These are phyloP conservation scores for Aspiorhynchus laticeps DNA, from an alignment of 2,113 vertebrate genomes.

Conservation along the genomic window DNA sequence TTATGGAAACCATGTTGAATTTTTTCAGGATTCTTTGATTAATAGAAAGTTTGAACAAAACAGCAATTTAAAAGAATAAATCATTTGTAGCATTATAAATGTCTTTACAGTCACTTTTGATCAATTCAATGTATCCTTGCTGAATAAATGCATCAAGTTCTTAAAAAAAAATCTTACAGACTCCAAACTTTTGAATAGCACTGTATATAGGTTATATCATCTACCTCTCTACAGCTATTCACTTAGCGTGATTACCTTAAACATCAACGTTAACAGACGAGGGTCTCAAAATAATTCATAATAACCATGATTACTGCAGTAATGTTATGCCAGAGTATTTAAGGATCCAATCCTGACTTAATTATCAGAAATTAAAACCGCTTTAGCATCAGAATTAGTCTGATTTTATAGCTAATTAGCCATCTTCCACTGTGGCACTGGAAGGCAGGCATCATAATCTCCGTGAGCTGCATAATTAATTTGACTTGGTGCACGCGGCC, in stretches of 20 bases:
- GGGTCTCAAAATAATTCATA: constrained; percentile 69
- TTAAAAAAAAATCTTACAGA: not conserved
- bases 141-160: not conserved
- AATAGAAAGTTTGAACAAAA: not conserved
- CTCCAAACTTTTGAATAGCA: not conserved
- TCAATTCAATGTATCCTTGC: too few species aligned
- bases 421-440: constrained; percentile 68
- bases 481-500: constrained; percentile 73
- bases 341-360: constrained; percentile 80
- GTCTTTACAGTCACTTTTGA: not conserved
- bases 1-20: not conserved
- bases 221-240: constrained; percentile 61
- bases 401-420: constrained; percentile 84
- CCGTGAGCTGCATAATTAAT: constrained; percentile 79
- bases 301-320: constrained; percentile 77
- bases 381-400: constrained; percentile 82
- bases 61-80: not conserved
- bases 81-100: not conserved
- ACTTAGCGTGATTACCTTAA: constrained; percentile 76
- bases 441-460: constrained; percentile 75
- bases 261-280: constrained; percentile 72
- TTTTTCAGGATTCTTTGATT: not conserved
- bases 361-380: constrained; percentile 83
- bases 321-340: constrained; percentile 76
- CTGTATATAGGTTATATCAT: not conserved